phyloP scores from a whole-genome alignment of 2,113 vertebrate genomes.

The Eupsittula cactorum region DNA sequence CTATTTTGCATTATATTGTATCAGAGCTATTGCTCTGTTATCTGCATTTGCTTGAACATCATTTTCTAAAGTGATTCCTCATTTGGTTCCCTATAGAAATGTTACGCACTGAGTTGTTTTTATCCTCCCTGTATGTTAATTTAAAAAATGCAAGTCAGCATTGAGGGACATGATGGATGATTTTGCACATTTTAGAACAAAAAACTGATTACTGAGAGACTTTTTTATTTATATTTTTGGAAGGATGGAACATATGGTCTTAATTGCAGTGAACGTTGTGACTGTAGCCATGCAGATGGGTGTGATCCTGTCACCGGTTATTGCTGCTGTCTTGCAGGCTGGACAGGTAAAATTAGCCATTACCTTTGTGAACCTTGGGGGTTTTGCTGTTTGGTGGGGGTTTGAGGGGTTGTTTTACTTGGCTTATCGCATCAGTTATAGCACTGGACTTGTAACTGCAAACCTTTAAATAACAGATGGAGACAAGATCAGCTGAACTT shows the following conservation, averaged over 20 bases:
- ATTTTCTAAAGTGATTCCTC: constrained; percentile 42
- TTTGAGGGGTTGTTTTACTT: not conserved
- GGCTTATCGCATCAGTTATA: not conserved
- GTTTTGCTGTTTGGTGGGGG: accelerated
- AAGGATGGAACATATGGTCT: constrained; percentile 94
- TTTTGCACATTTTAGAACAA: constrained; percentile 8
- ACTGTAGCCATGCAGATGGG: constrained; percentile 91
- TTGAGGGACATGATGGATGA: constrained; percentile 27
- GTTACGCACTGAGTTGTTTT: not conserved
- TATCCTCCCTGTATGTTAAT: constrained; percentile 13
- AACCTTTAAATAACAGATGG: not conserved
- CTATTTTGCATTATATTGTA: constrained; percentile 5
- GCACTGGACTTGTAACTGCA: not conserved
- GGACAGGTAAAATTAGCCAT: constrained; percentile 86
- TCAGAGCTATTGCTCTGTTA: not conserved
- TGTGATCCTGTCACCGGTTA: constrained; percentile 91
- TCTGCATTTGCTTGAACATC: not conserved
- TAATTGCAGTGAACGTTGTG: constrained; percentile 90
- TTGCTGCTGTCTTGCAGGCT: constrained; percentile 93
- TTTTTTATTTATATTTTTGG: constrained; percentile 34
- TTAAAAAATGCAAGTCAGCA: constrained; percentile 46
- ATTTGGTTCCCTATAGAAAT: not conserved
- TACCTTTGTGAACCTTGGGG: not conserved
- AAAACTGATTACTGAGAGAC: constrained; percentile 43
- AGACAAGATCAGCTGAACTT: constrained; percentile 29